Evolutionary conservation across 1,140 invertebrate species (phyloP), one percentile per base, ranked within the genome.

Genomic region (Stegodyphus mimosarum): DNA sequence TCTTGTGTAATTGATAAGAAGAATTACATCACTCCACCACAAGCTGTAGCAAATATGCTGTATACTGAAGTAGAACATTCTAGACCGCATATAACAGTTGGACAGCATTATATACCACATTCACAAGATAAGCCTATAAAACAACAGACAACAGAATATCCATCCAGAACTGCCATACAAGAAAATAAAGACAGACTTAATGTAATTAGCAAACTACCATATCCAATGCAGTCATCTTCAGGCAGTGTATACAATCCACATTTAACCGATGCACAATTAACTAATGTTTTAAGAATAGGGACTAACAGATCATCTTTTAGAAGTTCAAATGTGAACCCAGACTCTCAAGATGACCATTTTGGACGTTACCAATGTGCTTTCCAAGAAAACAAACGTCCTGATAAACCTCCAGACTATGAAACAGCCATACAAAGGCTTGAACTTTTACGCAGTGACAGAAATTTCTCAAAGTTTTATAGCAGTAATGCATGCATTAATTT

Each of bases 371-470:
- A 72, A 51, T 52, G 63, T n/a, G 33, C 33, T 49, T 6, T 70
- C 0, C 72, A 74, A 13, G 84, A 74, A 51, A 33, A 49, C 51
- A 87, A 71, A 66, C 48, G 88, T 17, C 88, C 88, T 17, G 75
- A 84, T 52, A 86, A 86, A 72, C 89, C 89, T 7, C 89, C 88
- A 48, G 89, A 89, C 83, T 89, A 89, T 81, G 86, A 89, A 80
- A 89, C 89, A 48, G 87, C 89, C n/a, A 74, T 89, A 10, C 87
- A 88, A 75, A 83, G 89, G n/a, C 50, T 89, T 15, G 83, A 84
- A 66, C 71, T 87, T n/a, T 48, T 79, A 9, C 72, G 83, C 11
- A 73, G 74, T 63, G 85, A 83, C 11, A 71, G 72, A 11, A 66
- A 67, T n/a, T 86, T 86, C 49, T 49, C 72, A 33, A 73, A 69